Percentiles rank a stretch among this genome's conserved stretches.
These are phyloP conservation scores for Cryptotis parvus DNA, from an alignment of 2,113 vertebrate species.

Conservation along the genomic window DNA sequence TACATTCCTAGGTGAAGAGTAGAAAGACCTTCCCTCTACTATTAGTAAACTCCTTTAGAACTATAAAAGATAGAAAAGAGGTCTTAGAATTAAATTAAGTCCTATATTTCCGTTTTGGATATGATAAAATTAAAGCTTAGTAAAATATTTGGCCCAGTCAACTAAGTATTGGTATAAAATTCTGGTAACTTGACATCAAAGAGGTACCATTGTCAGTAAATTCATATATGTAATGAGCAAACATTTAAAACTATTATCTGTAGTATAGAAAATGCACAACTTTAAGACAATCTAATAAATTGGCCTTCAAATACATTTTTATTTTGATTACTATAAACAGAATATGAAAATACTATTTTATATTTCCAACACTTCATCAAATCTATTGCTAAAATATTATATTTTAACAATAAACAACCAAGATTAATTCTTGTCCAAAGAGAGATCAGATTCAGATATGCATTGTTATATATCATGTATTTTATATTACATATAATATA, in stretches of 20 bases:
- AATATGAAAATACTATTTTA: conserved; percentile 45
- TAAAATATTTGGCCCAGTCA: not conserved
- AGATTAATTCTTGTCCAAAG: not conserved
- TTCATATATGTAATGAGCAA: not conserved
- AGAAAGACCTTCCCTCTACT: not conserved
- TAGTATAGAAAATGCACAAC: not conserved
- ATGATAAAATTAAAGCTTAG: not conserved
- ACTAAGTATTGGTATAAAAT: conserved; percentile 2
- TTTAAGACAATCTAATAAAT: not conserved
- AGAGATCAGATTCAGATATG: not conserved
- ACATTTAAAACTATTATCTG: not conserved
- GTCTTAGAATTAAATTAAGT: conserved; percentile 19
- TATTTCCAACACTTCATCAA: not conserved
- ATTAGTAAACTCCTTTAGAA: not conserved
- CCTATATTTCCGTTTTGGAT: not conserved
- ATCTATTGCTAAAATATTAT: not conserved
- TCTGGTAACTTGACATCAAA: conserved; percentile 33
- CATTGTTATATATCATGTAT: too few relatives aligned
- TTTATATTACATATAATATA: too few relatives aligned
- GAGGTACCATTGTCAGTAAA: conserved; percentile 7
- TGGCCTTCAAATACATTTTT: not conserved
- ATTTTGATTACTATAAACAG: not conserved
- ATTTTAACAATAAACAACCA: not conserved
- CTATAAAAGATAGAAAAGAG: conserved; percentile 23
- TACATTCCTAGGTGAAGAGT: not conserved